A percentile compares a stretch with the other conserved stretches of the same genome.
Evolutionary conservation across 2,888 invertebrate genomes (phyloP).

Genomic region (Rhorus exstirpatorius): DNA sequence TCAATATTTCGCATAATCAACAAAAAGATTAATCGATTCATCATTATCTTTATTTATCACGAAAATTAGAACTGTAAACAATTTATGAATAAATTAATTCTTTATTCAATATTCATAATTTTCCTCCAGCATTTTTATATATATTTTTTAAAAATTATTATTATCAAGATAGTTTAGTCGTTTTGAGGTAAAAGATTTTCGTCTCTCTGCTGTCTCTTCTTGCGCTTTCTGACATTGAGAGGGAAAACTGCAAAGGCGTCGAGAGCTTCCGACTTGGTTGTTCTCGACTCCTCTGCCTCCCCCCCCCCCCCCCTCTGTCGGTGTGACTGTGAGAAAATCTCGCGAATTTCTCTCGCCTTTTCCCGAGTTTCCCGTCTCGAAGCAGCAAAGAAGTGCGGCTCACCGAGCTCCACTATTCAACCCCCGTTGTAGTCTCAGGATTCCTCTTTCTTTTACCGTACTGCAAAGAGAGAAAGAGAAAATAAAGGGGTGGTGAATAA

Average conservation of each 20-base stretch:
- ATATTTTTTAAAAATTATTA: conserved; percentile 18
- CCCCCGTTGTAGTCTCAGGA: conserved; percentile 65
- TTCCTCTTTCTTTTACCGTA: conserved; percentile 60
- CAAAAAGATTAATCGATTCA: too few relatives aligned
- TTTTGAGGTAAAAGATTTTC: conserved; percentile 49
- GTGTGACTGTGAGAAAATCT: conserved; percentile 63
- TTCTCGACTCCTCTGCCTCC: conserved; percentile 51
- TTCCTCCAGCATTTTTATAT: background rate
- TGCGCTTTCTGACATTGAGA: conserved; percentile 35
- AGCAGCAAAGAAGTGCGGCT: conserved; percentile 63
- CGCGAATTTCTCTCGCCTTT: conserved; percentile 69
- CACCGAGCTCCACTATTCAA: conserved; percentile 81
- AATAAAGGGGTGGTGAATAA: conserved; percentile 47
- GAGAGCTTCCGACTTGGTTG: conserved; percentile 61
- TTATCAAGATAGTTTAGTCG: conserved; percentile 20
- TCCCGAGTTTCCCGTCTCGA: conserved; percentile 61
- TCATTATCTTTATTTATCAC: too few relatives aligned
- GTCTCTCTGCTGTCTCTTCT: conserved; percentile 54
- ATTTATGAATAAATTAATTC: too few relatives aligned
- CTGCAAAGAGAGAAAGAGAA: conserved; percentile 58
- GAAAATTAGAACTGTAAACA: too few relatives aligned
- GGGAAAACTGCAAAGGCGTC: conserved; percentile 57
- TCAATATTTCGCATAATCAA: too few relatives aligned
- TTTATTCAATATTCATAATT: background rate
- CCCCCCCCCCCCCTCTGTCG: conserved; percentile 33